A percentile compares a stretch with the other conserved stretches of the same genome.
Conservation (phyloP, 1,140 invertebrate genomes). For the Drosophila melanogaster region Release_6_plus_ISO1_MT NT_033779.5:11472501-11473000, state of each 20-base stretch:
- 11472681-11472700: conserved; percentile 12
- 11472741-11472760: conserved; percentile 27
- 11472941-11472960: neutral
- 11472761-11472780: conserved; percentile 28
- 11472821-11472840: conserved; percentile 9
- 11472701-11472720: conserved; percentile 10
- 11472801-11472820: conserved; percentile 31
- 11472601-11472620: conserved; percentile 73
- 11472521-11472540: conserved; percentile 71
- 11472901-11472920: conserved; percentile 6
- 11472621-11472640: conserved; percentile 61
- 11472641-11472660: conserved; percentile 78
- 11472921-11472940: neutral
- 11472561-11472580: conserved; percentile 49
- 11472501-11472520: conserved; percentile 10
- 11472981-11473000: neutral
- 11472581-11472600: conserved; percentile 48
- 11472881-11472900: conserved; percentile 11
- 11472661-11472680: conserved; percentile 51
- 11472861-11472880: conserved; percentile 14
- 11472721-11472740: conserved; percentile 24
- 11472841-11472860: conserved; percentile 22
- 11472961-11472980: neutral
- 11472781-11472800: conserved; percentile 38
- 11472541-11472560: conserved; percentile 82